Evolutionary conservation across 1,140 invertebrate genomes (phyloP).

Genomic region (Cydia splendana): DNA sequence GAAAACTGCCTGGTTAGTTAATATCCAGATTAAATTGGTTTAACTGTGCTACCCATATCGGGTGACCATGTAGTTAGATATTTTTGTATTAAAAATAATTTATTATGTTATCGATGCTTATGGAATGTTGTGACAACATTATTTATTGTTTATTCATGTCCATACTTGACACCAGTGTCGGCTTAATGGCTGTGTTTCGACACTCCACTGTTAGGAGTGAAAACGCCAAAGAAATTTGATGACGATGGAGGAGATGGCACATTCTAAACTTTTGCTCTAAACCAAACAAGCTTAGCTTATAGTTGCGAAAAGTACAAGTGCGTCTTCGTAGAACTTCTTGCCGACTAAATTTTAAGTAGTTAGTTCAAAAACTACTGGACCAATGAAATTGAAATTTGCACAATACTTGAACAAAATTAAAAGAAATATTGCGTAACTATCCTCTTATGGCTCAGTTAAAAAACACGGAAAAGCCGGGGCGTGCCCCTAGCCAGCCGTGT

Average conservation of each 20-base stretch:
- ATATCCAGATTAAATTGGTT: neutral
- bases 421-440: no score
- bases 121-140: constrained; percentile 9
- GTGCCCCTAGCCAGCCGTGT: no score
- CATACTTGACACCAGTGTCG: neutral
- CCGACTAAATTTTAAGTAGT: no score
- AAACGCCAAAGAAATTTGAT: neutral
- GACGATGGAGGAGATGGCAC: neutral
- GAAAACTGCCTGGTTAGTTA: neutral
- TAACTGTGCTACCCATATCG: constrained; percentile 2
- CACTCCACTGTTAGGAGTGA: neutral
- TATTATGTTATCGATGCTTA: constrained; percentile 18
- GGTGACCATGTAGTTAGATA: constrained; percentile 11
- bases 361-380: no score
- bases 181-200: neutral
- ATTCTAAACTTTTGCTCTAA: no score
- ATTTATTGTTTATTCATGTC: constrained; percentile 4
- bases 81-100: constrained; percentile 9
- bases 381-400: no score
- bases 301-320: no score
- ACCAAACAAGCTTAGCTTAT: no score
- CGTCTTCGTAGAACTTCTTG: no score
- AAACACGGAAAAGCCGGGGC: no score
- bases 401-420: no score
- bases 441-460: no score